Evolutionary conservation across 2,797 vertebrate genomes (phyloP).

Genomic region (Poecilia velifera): DNA sequence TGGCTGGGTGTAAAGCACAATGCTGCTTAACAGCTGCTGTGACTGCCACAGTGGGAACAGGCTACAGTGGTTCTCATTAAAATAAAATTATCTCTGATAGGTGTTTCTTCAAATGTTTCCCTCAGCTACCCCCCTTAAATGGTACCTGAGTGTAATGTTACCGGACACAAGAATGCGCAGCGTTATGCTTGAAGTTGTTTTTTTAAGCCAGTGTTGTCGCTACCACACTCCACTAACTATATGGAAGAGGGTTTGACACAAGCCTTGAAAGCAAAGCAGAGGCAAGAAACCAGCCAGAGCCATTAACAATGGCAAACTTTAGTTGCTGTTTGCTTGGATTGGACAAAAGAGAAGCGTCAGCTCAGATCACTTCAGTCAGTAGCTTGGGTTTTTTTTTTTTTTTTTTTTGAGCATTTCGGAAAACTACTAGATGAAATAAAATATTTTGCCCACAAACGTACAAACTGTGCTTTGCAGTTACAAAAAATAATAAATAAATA

Average conservation of each 20-base stretch:
- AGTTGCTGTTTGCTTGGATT: neutral
- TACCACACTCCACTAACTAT: neutral
- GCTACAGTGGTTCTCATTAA: conserved; percentile 15
- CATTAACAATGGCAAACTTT: neutral
- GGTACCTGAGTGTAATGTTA: neutral
- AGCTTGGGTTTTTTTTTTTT: neutral
- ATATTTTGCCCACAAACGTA: neutral
- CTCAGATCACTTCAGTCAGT: neutral
- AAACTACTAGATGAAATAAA: neutral
- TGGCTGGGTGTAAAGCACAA: neutral
- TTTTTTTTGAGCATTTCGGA: neutral
- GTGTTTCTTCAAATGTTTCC: neutral
- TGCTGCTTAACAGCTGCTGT: neutral
- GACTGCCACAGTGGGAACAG: neutral
- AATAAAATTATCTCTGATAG: neutral
- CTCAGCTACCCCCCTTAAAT: neutral
- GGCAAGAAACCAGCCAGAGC: neutral
- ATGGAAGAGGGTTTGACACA: neutral
- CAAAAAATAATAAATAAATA: neutral
- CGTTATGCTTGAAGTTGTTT: neutral
- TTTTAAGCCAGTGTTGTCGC: neutral
- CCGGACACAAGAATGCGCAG: neutral
- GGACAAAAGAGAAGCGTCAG: neutral
- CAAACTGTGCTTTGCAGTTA: neutral
- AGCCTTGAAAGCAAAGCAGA: neutral